phyloP scores from a whole-genome alignment of 2,113 vertebrate genomes.

The Macquaria australasica region DNA sequence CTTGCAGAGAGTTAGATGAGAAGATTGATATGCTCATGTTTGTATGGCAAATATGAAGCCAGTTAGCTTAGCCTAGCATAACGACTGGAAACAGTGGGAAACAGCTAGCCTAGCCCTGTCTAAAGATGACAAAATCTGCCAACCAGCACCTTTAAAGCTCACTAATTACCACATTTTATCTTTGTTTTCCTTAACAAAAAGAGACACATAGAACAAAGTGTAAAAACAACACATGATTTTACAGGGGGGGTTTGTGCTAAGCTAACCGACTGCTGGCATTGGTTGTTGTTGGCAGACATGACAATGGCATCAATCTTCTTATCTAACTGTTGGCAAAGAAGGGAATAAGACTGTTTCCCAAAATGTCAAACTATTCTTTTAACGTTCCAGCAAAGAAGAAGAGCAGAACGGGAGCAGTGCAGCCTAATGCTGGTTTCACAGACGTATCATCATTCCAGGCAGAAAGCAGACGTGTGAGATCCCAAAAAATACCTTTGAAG shows the following conservation, averaged over 20 bases:
- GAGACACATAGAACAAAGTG: background rate
- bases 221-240: background rate
- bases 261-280: background rate
- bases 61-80: background rate
- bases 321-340: background rate
- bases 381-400: background rate
- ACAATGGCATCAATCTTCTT: background rate
- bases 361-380: background rate
- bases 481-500: background rate
- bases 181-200: constrained; percentile 4
- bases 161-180: background rate
- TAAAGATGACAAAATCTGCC: background rate
- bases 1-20: background rate
- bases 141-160: background rate
- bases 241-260: background rate
- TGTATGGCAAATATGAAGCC: background rate
- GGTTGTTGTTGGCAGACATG: background rate
- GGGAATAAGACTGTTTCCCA: background rate
- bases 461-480: background rate
- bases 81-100: background rate
- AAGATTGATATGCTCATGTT: background rate
- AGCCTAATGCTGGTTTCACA: background rate
- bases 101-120: background rate
- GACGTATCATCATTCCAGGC: too few relatives aligned
- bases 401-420: too few relatives aligned